These are phyloP conservation scores for Glareola pratincola DNA, from an alignment of 2,113 vertebrate genomes.

Conservation along the genomic window DNA sequence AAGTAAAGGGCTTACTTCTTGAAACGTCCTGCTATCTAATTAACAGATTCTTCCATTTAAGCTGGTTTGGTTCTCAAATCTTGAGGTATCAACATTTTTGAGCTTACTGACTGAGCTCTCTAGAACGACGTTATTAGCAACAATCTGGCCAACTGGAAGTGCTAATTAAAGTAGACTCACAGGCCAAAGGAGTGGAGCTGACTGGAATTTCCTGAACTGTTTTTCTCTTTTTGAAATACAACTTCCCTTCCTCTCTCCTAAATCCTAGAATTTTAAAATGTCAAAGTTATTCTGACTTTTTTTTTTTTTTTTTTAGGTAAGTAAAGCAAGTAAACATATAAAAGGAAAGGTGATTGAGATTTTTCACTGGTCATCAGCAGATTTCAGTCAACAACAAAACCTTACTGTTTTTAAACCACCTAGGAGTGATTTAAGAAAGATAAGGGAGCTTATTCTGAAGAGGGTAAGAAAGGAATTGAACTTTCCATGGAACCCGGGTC, in stretches of 20 bases:
- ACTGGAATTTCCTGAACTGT: conserved; percentile 34
- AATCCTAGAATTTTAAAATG: not conserved
- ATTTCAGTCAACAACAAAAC: not conserved
- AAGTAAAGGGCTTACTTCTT: not conserved
- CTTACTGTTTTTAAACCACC: not conserved
- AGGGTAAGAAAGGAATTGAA: not conserved
- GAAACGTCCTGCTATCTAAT: not conserved
- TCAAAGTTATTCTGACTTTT: not conserved
- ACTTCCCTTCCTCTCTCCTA: not conserved
- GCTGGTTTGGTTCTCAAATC: not conserved
- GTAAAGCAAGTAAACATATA: not conserved
- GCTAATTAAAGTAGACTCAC: conserved; percentile 8
- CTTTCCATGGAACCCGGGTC: not conserved
- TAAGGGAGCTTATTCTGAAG: not conserved
- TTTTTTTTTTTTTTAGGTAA: not conserved
- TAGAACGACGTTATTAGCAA: not conserved
- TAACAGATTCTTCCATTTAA: conserved; percentile 5
- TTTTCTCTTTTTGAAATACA: conserved; percentile 33
- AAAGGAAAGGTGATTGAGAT: not conserved
- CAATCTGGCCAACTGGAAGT: not conserved
- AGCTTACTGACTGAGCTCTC: not conserved
- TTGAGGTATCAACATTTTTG: not conserved
- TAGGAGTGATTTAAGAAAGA: not conserved
- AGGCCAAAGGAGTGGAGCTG: not conserved
- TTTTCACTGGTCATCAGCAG: not conserved